Evolutionary conservation across 1,140 invertebrate species (phyloP), one percentile per base, ranked within the genome.

Genomic region (Philotrypesis tridentata): DNA sequence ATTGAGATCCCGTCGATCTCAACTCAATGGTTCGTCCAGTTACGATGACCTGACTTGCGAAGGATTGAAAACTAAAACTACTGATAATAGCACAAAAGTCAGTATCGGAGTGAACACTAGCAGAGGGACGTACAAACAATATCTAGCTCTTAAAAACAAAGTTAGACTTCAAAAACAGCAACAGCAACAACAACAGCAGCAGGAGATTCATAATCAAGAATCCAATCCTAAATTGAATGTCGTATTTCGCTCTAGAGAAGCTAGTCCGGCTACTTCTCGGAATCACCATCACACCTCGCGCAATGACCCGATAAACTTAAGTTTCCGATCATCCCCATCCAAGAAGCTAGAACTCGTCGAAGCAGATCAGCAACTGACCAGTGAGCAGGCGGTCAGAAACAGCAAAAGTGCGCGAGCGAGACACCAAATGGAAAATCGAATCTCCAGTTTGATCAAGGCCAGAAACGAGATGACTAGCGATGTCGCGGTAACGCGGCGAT

Each of bases 41-140:
- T 89, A 87, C 79, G 88, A 89, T 76, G 87, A 88, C 40, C 82
- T 89, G 0, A 88, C 85, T 68, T 55, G 72, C 25, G 78, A 80
- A 8, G 70, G 29, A 6, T n/a, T 80, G 0, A 61, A 65, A 9
- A 33, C 23, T 14, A 67, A 79, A n/a, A 71, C 4, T 17, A 23
- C 0, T 1, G 4, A 5, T 1, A 14, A 78, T 11, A 61, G 14
- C 17, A 82, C 85, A 17, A 87, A 83, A 48, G 68, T 85, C 6
- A 87, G 85, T 72, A 76, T 87, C 8, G 83, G 75, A n/a, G 85
- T 86, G 7, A 87, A 85, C 31, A 84, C 85, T 0, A 84, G 70
- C 23, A 83, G 85, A 40, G 85, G 86, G 7, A 82, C 86, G 0
- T 89, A 89, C 73, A 88, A 87, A 23, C 87, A 89, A 65, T 89